Base-by-base conservation (phyloP, 1,140 invertebrate genomes). In the Calycopis cecrops region DNA sequence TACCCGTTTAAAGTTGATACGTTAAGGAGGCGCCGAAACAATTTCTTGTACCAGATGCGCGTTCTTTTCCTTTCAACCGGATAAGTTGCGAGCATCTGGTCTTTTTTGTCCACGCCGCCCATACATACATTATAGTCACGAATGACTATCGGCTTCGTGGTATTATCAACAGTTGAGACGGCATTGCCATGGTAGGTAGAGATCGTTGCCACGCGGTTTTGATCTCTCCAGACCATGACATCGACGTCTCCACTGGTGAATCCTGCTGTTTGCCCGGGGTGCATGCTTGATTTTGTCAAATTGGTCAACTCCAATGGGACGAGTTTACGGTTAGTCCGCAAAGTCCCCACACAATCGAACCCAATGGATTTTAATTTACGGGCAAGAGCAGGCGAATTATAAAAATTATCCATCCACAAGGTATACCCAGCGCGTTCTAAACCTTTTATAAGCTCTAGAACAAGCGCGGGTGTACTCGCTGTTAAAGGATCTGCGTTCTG, bases 41-140 rank as follows among this genome's bases (percentile, higher is more conserved):
- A n/a, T n/a, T n/a, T n/a, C n/a, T 33, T 66, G 55, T 71, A 71
- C 66, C 69, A 71, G 0, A 65, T 38, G 2, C 14, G 38, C 2
- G 28, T 62, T 17, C 69, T 44, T 10, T 58, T 67, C 16, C 67
- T 12, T 33, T 72, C 69, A 1, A 72, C 58, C 1, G 59, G 63
- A 33, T 59, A 67, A 34, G 38, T 53, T 6, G 61, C 48, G 10
- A 71, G 60, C 42, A 65, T 35, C 48, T 75, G 69, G 37, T 76
- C 73, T 48, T 64, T 61, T 33, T 55, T 47, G 53, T 72, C n/a
- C n/a, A n/a, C n/a, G n/a, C n/a, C n/a, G n/a, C n/a, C n/a, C n/a
- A n/a, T n/a, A n/a, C n/a, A n/a, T 67, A 2, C 17, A 47, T 47
- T 47, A 10, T 47, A 47, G 17, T 47, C 44, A 6, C 14, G 16